These are phyloP conservation scores for Tachina fera DNA, from an alignment of 2,888 invertebrate species.

Conservation along the genomic window DNA sequence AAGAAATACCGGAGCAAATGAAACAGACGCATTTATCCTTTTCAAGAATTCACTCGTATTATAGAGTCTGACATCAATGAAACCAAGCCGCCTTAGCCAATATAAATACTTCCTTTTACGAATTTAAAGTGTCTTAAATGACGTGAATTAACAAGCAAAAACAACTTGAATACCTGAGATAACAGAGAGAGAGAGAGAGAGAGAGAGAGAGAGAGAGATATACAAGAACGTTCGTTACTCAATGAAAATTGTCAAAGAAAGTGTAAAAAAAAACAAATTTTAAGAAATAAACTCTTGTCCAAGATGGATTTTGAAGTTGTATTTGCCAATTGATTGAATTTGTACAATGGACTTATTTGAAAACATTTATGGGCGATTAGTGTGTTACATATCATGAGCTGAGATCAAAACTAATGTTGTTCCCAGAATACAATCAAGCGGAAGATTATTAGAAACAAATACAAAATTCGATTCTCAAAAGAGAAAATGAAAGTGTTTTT, in stretches of 20 bases:
- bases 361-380: conserved; percentile 45
- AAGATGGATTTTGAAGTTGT: neutral
- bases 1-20: conserved; percentile 21
- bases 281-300: neutral
- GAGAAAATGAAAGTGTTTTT: neutral
- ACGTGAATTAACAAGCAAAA: conserved; percentile 17
- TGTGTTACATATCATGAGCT: conserved; percentile 43
- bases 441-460: conserved; percentile 37
- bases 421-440: conserved; percentile 38
- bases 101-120: neutral
- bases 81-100: neutral
- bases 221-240: neutral
- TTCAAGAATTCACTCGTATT: conserved; percentile 18
- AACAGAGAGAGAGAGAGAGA: neutral
- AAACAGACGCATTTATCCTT: conserved; percentile 39
- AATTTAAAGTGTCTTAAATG: conserved; percentile 32
- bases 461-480: conserved; percentile 26
- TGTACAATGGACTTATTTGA: conserved; percentile 35
- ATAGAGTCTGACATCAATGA: neutral
- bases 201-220: too few relatives aligned
- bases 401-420: conserved; percentile 36
- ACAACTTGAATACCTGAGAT: conserved; percentile 10
- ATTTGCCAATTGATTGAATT: conserved; percentile 53
- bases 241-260: conserved; percentile 12
- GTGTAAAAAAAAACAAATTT: neutral